A percentile compares a stretch with the other conserved stretches of the same genome.
Conservation (phyloP, 2,113 vertebrate genomes). For the Maccullochella peelii region DNA sequence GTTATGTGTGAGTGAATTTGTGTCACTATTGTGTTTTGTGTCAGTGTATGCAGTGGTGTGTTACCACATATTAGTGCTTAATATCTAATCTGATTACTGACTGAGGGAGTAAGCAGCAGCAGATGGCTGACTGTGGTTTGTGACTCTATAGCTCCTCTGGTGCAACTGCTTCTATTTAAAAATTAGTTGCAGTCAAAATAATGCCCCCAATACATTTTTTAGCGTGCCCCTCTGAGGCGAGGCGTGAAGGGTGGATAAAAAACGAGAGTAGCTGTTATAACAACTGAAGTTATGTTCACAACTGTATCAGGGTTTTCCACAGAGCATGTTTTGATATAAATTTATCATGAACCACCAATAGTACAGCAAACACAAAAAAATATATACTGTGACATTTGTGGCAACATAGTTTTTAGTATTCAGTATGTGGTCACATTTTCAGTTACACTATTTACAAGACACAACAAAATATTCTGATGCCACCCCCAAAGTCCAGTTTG, state of each 20-base stretch:
- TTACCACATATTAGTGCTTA: slow-evolving; percentile 32
- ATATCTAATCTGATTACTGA: slow-evolving; percentile 58
- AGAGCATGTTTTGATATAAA: background rate
- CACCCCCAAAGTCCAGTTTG: background rate
- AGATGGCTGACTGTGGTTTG: slow-evolving; percentile 53
- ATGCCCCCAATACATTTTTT: slow-evolving; percentile 70
- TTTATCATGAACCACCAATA: background rate
- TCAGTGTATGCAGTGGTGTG: slow-evolving; percentile 9
- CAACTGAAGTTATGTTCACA: background rate
- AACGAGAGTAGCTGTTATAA: slow-evolving; percentile 9
- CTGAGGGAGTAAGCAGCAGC: slow-evolving; percentile 33
- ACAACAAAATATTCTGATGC: background rate
- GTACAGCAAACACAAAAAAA: background rate
- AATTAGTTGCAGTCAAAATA: slow-evolving; percentile 45
- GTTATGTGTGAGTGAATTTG: slow-evolving; percentile 40
- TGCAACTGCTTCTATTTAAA: slow-evolving; percentile 50
- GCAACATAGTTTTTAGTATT: background rate
- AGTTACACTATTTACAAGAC: background rate
- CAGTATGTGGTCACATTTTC: background rate
- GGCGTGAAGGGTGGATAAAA: slow-evolving; percentile 11
- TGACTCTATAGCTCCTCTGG: slow-evolving; percentile 42
- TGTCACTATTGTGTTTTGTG: slow-evolving; percentile 14
- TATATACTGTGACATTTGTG: background rate
- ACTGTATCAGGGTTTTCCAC: background rate
- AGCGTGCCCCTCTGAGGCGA: slow-evolving; percentile 40